phyloP scores from a whole-genome alignment of 2,888 invertebrate genomes.

The Aspidiotus destructor region DNA sequence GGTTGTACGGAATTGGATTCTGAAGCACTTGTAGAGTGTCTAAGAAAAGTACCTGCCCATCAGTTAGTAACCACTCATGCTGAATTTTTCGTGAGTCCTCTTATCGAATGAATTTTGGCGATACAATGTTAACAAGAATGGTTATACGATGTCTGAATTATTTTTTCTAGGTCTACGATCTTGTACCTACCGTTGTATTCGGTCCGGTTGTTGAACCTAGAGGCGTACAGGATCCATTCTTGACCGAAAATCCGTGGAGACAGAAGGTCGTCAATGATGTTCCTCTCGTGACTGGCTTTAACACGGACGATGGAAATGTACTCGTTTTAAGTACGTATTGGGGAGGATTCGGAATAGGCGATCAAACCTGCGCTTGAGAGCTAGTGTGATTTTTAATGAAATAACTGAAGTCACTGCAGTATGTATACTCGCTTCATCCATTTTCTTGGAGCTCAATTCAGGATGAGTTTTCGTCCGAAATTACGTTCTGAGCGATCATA shows the following conservation, averaged over 20 bases:
- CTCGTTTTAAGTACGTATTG: too few relatives aligned
- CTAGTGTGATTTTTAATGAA: too few relatives aligned
- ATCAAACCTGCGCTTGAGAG: background rate
- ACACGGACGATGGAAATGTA: background rate
- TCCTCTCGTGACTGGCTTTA: background rate
- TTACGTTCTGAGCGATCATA: too few relatives aligned
- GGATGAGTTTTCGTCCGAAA: too few relatives aligned
- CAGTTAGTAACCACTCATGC: background rate
- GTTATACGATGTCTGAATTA: background rate
- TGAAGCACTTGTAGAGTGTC: background rate
- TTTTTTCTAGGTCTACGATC: background rate
- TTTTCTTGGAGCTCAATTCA: too few relatives aligned
- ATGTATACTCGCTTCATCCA: too few relatives aligned
- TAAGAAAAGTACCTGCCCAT: slow-evolving; percentile 5
- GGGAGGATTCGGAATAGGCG: background rate
- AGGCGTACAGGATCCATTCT: background rate
- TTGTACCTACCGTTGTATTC: background rate
- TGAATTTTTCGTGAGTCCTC: background rate
- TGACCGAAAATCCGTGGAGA: background rate
- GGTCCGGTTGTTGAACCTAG: background rate
- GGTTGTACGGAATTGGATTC: background rate
- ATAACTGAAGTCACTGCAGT: too few relatives aligned
- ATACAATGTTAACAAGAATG: too few relatives aligned
- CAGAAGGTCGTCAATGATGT: background rate
- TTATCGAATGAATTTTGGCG: too few relatives aligned